Conservation (phyloP, 64 coral and sea anemone genomes). For the Montipora capricornis region DNA sequence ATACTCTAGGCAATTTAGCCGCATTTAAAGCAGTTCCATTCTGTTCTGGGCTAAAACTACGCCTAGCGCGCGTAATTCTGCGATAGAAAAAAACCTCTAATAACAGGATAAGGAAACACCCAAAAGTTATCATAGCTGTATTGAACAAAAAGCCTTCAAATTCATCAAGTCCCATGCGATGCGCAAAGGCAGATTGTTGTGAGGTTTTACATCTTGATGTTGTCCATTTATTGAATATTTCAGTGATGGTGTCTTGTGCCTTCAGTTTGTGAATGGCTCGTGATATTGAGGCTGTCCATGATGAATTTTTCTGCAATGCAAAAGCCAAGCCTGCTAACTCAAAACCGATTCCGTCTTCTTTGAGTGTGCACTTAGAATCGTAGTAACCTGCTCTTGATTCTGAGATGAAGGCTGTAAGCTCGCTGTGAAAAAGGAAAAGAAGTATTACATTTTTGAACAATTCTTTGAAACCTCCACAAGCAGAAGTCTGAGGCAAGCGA, state of each 20-base stretch:
- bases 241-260: slow-evolving; percentile 59
- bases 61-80: slow-evolving; percentile 59
- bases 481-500: too few species aligned
- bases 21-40: not conserved
- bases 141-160: slow-evolving; percentile 94
- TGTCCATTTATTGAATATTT: slow-evolving; percentile 77
- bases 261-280: slow-evolving; percentile 73
- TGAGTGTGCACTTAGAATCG: slow-evolving; percentile 70
- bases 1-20: not conserved
- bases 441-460: too few species aligned
- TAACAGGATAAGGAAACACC: slow-evolving; percentile 81
- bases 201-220: slow-evolving; percentile 52
- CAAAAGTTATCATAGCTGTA: slow-evolving; percentile 77
- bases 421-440: slow-evolving; percentile 47
- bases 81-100: slow-evolving; percentile 81
- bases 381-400: slow-evolving; percentile 56
- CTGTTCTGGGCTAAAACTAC: slow-evolving; percentile 50
- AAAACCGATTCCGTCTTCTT: slow-evolving; percentile 60
- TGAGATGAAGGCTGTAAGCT: slow-evolving; percentile 78
- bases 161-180: slow-evolving; percentile 77
- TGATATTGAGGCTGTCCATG: slow-evolving; percentile 73
- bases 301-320: slow-evolving; percentile 70
- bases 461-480: too few species aligned
- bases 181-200: slow-evolving; percentile 55
- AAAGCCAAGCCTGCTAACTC: slow-evolving; percentile 70